Percentiles rank a stretch among this genome's conserved stretches.
These are phyloP conservation scores for Lagocephalus sceleratus DNA, from an alignment of 2,797 vertebrate species.

Conservation along the genomic window DNA sequence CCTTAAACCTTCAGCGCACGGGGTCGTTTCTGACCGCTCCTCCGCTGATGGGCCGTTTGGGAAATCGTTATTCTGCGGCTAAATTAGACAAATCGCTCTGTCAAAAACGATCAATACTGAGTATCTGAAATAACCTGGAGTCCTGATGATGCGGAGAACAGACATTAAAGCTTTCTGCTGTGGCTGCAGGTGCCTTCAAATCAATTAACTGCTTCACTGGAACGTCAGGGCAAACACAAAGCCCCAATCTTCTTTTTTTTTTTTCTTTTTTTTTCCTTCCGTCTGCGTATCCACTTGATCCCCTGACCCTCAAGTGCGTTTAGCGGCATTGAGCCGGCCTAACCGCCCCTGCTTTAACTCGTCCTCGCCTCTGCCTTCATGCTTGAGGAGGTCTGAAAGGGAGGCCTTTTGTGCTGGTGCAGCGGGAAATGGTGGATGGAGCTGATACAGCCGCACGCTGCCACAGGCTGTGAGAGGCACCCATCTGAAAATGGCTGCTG, in stretches of 20 bases:
- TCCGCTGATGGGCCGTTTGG: too few species aligned
- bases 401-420: conserved; percentile 54
- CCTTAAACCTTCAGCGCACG: too few species aligned
- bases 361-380: conserved; percentile 51
- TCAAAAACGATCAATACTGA: too few species aligned
- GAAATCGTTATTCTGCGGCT: too few species aligned
- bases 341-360: conserved; percentile 59
- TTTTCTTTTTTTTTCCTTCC: conserved; percentile 2
- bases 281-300: conserved; percentile 34
- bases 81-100: too few species aligned
- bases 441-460: conserved; percentile 24
- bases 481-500: conserved; percentile 46
- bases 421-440: conserved; percentile 49
- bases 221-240: neutral
- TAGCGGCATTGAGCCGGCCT: conserved; percentile 51
- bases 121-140: conserved; percentile 50
- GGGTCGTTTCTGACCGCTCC: too few species aligned
- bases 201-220: neutral
- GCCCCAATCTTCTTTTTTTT: too few species aligned
- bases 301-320: conserved; percentile 47
- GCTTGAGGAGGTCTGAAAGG: conserved; percentile 48
- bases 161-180: neutral
- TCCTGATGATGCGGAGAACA: conserved; percentile 20
- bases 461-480: conserved; percentile 37
- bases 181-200: too few species aligned